phyloP scores from a whole-genome alignment of 1,140 invertebrate genomes.

The Neodiprion lecontei region DNA sequence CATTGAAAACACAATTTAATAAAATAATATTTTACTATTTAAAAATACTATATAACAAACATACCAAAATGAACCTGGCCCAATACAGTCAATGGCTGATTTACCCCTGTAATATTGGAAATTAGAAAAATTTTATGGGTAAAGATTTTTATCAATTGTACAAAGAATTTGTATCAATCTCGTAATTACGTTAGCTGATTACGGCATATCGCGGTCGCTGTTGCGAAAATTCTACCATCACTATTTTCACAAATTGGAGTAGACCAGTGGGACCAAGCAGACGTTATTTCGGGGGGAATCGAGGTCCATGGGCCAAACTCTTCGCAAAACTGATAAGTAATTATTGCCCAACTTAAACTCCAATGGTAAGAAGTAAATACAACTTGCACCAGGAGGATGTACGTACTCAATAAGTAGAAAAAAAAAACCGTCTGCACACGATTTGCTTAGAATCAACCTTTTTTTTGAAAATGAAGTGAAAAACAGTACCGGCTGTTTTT shows the following conservation, averaged over 20 bases:
- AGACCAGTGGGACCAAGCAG: constrained; percentile 29
- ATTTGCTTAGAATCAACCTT: neutral
- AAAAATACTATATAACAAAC: too few relatives aligned
- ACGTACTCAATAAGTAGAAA: too few relatives aligned
- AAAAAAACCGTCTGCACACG: too few relatives aligned
- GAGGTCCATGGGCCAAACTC: constrained; percentile 30
- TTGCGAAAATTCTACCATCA: constrained; percentile 25
- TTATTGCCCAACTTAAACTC: too few relatives aligned
- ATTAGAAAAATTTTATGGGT: neutral
- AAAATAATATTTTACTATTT: too few relatives aligned
- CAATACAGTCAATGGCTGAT: constrained; percentile 26
- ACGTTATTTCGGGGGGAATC: constrained; percentile 22
- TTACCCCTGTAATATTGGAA: constrained; percentile 14
- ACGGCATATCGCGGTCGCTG: constrained; percentile 24
- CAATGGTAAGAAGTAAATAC: too few relatives aligned
- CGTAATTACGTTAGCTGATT: constrained; percentile 35
- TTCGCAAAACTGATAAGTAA: constrained; percentile 30
- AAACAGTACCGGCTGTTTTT: constrained; percentile 30
- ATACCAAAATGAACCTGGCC: constrained; percentile 29
- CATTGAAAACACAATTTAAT: neutral
- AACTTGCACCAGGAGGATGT: too few relatives aligned
- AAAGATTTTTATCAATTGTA: neutral
- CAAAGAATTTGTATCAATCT: neutral
- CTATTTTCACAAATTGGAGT: constrained; percentile 27
- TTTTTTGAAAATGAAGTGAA: neutral